Evolutionary conservation across 1,140 invertebrate genomes (phyloP).

Genomic region (Calosoma granatense): DNA sequence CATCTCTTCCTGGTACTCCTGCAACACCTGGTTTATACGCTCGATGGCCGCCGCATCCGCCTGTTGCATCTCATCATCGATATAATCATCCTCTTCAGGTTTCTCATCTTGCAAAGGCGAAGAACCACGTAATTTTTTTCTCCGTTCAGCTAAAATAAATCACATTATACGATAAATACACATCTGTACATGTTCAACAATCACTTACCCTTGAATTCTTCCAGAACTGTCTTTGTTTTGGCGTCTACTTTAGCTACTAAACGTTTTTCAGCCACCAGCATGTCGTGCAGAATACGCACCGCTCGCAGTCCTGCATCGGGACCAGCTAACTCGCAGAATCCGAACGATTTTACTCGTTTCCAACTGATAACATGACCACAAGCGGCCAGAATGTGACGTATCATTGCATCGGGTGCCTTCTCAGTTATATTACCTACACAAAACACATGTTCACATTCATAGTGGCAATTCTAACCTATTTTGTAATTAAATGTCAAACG

Average conservation of each 20-base stretch:
- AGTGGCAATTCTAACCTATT: background rate
- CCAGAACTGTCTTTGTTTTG: constrained; percentile 88
- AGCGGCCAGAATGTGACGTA: constrained; percentile 79
- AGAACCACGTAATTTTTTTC: constrained; percentile 45
- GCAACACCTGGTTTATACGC: constrained; percentile 66
- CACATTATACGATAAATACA: constrained; percentile 7
- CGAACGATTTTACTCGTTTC: constrained; percentile 97
- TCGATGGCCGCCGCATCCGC: constrained; percentile 61
- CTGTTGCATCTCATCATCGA: constrained; percentile 69
- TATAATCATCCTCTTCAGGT: constrained; percentile 56
- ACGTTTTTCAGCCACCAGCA: constrained; percentile 86
- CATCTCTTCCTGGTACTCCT: constrained; percentile 73
- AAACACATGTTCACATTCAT: constrained; percentile 1
- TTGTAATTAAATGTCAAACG: constrained; percentile 15
- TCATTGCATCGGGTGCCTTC: constrained; percentile 88
- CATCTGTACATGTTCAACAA: background rate
- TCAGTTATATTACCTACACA: constrained; percentile 88
- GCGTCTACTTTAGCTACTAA: constrained; percentile 96
- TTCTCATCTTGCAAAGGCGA: constrained; percentile 49
- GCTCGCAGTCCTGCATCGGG: constrained; percentile 91
- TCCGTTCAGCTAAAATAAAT: constrained; percentile 40
- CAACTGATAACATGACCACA: constrained; percentile 92
- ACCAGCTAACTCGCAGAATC: constrained; percentile 93
- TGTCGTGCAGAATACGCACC: constrained; percentile 87
- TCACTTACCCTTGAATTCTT: constrained; percentile 77